These are phyloP conservation scores for Thamnaconus septentrionalis DNA, from an alignment of 2,113 vertebrate species.

Conservation along the genomic window DNA sequence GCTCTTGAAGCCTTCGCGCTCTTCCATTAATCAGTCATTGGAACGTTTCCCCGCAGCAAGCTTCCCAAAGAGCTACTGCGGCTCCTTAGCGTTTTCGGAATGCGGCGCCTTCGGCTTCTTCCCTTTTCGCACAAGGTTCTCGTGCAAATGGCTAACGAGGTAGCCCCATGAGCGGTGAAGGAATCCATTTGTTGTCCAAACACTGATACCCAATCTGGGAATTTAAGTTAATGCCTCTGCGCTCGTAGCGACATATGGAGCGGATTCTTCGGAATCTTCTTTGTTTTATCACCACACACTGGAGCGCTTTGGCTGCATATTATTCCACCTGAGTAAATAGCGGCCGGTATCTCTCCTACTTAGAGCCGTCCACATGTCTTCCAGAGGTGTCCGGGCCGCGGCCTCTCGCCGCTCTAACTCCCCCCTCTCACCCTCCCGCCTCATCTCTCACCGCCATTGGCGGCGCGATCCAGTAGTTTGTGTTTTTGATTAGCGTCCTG, in stretches of 20 bases:
- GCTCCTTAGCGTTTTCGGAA: not conserved
- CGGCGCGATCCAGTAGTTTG: constrained; percentile 53
- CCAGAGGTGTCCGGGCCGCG: constrained; percentile 24
- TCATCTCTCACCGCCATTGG: constrained; percentile 42
- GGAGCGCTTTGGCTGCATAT: constrained; percentile 79
- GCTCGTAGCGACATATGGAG: constrained; percentile 74
- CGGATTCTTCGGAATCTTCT: constrained; percentile 85
- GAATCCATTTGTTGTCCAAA: constrained; percentile 59
- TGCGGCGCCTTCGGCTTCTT: not conserved
- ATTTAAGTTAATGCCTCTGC: constrained; percentile 58
- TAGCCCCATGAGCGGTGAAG: constrained; percentile 2
- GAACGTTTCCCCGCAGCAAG: too few relatives aligned
- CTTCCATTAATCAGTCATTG: constrained; percentile 1
- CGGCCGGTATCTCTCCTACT: constrained; percentile 77
- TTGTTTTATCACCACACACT: constrained; percentile 84
- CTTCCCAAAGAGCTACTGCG: not conserved
- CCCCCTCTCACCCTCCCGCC: constrained; percentile 13
- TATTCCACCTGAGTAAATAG: constrained; percentile 96
- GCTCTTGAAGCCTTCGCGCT: constrained; percentile 4
- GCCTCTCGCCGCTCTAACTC: constrained; percentile 6
- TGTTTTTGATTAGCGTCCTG: constrained; percentile 66
- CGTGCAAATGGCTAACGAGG: constrained; percentile 16
- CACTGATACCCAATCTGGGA: constrained; percentile 62
- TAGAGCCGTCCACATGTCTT: constrained; percentile 70
- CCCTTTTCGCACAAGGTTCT: not conserved